Conservation (phyloP, 2,888 invertebrate genomes). For the Chamaedrilus cognettii region DNA sequence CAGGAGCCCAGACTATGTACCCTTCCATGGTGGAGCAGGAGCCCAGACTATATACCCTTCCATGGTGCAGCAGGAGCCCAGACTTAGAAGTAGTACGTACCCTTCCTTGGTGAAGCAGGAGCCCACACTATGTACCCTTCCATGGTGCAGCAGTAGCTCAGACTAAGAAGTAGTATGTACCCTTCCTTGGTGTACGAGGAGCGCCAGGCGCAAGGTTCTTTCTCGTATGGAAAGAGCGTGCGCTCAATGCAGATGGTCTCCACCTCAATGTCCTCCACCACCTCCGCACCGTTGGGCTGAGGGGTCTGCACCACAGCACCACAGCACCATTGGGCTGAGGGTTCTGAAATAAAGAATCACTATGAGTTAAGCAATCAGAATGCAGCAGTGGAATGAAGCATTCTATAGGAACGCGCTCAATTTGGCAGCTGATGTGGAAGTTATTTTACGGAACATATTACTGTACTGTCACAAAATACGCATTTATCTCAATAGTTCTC, state of each 20-base stretch:
- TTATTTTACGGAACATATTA: too few relatives aligned
- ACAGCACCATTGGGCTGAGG: not conserved
- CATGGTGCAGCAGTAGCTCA: too few relatives aligned
- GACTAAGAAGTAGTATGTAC: too few relatives aligned
- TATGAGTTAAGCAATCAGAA: not conserved
- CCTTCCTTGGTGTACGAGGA: constrained; percentile 57
- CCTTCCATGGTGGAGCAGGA: too few relatives aligned
- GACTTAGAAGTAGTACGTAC: too few relatives aligned
- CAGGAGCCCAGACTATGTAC: too few relatives aligned
- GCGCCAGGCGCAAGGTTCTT: constrained; percentile 58
- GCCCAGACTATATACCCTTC: too few relatives aligned
- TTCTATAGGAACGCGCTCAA: not conserved
- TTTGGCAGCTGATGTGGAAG: too few relatives aligned
- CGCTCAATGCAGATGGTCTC: constrained; percentile 55
- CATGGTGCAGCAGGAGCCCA: too few relatives aligned
- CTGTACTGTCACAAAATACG: too few relatives aligned
- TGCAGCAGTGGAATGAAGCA: not conserved
- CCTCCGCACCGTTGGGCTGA: constrained; percentile 50
- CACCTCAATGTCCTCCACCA: constrained; percentile 50
- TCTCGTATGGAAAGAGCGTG: constrained; percentile 52
- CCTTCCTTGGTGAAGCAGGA: too few relatives aligned
- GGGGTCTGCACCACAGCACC: constrained; percentile 35
- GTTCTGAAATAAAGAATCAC: not conserved
- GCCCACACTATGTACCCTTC: too few relatives aligned
- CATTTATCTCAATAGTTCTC: not conserved